phyloP scores from a whole-genome alignment of 2,888 invertebrate genomes.

The Eupelmus urozonus region DNA sequence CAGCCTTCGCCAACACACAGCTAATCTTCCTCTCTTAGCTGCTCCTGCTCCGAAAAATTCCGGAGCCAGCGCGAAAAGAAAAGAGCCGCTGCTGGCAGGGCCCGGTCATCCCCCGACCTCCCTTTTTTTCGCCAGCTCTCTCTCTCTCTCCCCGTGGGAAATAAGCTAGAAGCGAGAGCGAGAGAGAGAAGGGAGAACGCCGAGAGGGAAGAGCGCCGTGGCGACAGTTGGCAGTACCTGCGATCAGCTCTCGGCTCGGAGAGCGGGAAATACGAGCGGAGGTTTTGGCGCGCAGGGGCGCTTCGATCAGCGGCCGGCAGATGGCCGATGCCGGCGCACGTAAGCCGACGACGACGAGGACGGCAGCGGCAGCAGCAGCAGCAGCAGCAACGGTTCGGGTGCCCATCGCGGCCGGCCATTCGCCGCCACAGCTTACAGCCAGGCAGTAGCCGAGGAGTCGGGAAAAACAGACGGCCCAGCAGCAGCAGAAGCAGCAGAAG shows the following conservation, averaged over 20 bases:
- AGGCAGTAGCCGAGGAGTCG: too few species aligned
- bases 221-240: slow-evolving; percentile 65
- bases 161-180: too few species aligned
- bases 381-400: slow-evolving; percentile 3
- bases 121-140: slow-evolving; percentile 3
- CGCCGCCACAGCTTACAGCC: too few species aligned
- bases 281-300: slow-evolving; percentile 74
- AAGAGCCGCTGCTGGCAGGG: neutral
- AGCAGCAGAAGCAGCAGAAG: slow-evolving; percentile 67
- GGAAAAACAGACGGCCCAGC: too few species aligned
- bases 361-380: slow-evolving; percentile 22
- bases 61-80: neutral
- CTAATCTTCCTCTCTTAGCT: too few species aligned
- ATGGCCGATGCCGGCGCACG: slow-evolving; percentile 72
- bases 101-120: neutral
- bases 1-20: neutral
- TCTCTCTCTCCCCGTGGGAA: neutral
- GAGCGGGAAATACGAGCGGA: slow-evolving; percentile 68
- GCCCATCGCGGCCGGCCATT: neutral
- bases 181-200: neutral
- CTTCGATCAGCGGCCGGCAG: slow-evolving; percentile 71
- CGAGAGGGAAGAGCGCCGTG: slow-evolving; percentile 56
- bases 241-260: slow-evolving; percentile 48
- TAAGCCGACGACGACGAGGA: slow-evolving; percentile 77
- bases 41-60: too few species aligned